Conservation (phyloP, 2,113 vertebrate genomes). For the Bothrops jararaca region DNA sequence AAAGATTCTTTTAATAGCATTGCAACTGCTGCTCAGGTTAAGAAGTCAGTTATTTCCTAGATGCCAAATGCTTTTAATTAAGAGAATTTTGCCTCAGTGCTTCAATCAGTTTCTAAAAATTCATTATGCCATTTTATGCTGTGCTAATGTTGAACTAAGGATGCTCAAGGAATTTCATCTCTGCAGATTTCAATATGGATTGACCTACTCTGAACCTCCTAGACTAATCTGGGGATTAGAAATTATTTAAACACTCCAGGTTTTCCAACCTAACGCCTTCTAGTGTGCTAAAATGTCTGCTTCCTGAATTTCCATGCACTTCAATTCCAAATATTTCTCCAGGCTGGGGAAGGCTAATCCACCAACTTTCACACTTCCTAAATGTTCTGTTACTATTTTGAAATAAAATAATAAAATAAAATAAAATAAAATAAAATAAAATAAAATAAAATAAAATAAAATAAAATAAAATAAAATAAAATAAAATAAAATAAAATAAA, state of each 20-base stretch:
- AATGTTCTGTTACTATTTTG: not conserved
- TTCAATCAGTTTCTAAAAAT: conserved; percentile 9
- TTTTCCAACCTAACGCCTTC: not conserved
- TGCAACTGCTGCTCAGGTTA: not conserved
- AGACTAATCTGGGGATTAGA: not conserved
- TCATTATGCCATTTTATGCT: conserved; percentile 7
- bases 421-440: no score
- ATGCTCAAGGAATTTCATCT: not conserved
- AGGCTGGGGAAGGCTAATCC: not conserved
- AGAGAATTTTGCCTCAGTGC: not conserved
- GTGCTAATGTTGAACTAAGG: not conserved
- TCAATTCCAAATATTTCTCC: not conserved
- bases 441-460: not conserved
- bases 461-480: no score
- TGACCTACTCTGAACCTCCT: not conserved
- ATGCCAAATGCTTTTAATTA: not conserved
- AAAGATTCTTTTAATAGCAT: conserved; percentile 15
- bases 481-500: no score
- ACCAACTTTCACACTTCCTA: not conserved
- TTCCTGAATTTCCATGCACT: not conserved
- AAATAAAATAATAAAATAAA: not conserved
- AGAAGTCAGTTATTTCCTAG: conserved; percentile 14
- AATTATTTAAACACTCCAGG: not conserved
- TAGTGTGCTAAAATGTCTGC: not conserved
- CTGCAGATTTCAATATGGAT: not conserved